Evolutionary conservation across 2,888 invertebrate species (phyloP), one percentile per base, ranked within the genome.

Genomic region (Megastigmus dorsalis): DNA sequence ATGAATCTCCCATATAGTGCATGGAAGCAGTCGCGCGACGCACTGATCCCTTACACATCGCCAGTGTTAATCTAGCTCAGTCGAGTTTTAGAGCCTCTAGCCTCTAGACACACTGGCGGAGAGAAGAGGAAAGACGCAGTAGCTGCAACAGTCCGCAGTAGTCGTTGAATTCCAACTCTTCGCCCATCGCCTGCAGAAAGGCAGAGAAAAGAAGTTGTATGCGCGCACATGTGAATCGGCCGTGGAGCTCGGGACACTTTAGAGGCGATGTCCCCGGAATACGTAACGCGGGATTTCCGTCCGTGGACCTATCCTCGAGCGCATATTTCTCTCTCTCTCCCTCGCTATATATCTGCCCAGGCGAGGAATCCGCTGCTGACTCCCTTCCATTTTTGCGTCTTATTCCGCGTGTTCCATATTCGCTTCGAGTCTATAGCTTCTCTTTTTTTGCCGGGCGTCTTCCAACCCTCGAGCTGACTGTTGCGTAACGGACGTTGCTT

Each of bases 241-340:
- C n/a, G n/a, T n/a, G 15, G n/a, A 30, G 3, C 30, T 30, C n/a
- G 15, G 18, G 36, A 48, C 57, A 68, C 48, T 68, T 36, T 48
- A 20, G 30, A 57, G 23, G 13, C 48, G 36, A 45, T 57, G 67
- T 23, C 15, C 45, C 3, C 20, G 67, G 57, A 68, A 68, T 57
- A 68, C 67, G 33, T 68, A 68, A 68, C 26, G 45, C 36, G 4
- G 57, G 67, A 68, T 68, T 68, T 68, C 26, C 18, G 15, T 1
- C 52, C 28, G 3, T 5, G 1, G 20, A 15, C 48, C 15, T 33
- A 7, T 18, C 15, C 33, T 9, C 23, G 30, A 30, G 28, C 45
- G 9, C 13, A 38, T 0, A 13, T 0, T 9, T n/a, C 10, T 20
- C 41, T 13, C 45, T 62, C 15, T 45, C 33, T 52, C 7, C 36